These are phyloP conservation scores for Atta colombica DNA, from an alignment of 1,140 invertebrate species.

Conservation along the genomic window DNA sequence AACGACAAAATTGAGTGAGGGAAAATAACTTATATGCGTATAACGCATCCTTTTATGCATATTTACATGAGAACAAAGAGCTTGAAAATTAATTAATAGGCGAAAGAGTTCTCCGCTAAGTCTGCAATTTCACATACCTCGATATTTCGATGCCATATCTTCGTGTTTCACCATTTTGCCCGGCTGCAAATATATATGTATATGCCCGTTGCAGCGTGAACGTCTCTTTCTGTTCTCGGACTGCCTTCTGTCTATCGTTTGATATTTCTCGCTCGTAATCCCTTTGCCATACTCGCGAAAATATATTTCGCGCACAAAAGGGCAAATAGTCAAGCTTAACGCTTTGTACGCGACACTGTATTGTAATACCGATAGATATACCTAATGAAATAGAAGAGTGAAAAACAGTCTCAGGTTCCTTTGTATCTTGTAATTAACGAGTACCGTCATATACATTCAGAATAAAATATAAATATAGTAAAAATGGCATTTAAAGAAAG, in stretches of 20 bases:
- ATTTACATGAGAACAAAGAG: no score
- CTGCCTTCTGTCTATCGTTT: constrained; percentile 29
- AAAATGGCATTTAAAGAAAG: neutral
- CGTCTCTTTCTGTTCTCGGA: neutral
- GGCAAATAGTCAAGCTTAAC: constrained; percentile 8
- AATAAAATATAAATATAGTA: neutral
- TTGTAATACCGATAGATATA: constrained; percentile 15
- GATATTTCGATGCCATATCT: neutral
- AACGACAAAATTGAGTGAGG: neutral
- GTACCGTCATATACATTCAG: neutral
- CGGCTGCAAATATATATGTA: neutral
- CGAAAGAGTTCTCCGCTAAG: constrained; percentile 35
- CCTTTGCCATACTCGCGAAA: constrained; percentile 11
- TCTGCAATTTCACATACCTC: neutral
- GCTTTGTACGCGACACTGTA: neutral
- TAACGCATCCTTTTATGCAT: neutral
- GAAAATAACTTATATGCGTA: neutral
- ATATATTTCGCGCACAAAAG: neutral
- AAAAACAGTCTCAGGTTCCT: neutral
- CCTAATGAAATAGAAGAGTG: neutral
- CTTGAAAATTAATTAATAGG: constrained; percentile 56
- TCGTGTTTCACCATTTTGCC: neutral
- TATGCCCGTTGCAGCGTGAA: neutral
- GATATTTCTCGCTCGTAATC: neutral
- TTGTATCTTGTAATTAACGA: constrained; percentile 21